Percentiles rank a stretch among this genome's conserved stretches.
phyloP scores from a whole-genome alignment of 2,113 vertebrate species.

The Phasianus colchicus region DNA sequence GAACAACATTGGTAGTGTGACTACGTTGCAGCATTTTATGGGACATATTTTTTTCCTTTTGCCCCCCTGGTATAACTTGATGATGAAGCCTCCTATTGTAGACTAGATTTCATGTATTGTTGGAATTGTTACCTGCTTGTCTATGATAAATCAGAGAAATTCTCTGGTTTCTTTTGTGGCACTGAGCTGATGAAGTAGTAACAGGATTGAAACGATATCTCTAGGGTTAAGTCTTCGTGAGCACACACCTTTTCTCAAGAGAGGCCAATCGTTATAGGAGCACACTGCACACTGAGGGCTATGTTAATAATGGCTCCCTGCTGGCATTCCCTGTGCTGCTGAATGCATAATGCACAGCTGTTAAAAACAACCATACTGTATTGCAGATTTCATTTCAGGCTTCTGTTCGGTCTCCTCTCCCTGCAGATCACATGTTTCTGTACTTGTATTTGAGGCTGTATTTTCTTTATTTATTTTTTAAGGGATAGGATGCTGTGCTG shows the following conservation, averaged over 20 bases:
- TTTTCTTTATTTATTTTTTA: neutral
- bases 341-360: slow-evolving; percentile 70
- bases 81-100: slow-evolving; percentile 1
- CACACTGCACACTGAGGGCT: slow-evolving; percentile 46
- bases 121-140: neutral
- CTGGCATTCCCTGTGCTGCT: slow-evolving; percentile 52
- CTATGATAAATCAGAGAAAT: neutral
- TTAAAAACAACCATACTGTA: slow-evolving; percentile 59
- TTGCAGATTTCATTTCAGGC: slow-evolving; percentile 24
- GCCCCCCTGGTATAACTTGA: neutral
- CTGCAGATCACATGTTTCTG: neutral
- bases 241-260: slow-evolving; percentile 34
- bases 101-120: slow-evolving; percentile 12
- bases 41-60: neutral
- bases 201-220: slow-evolving; percentile 45
- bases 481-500: neutral
- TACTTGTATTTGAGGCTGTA: neutral
- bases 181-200: slow-evolving; percentile 26
- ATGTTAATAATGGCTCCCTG: slow-evolving; percentile 61
- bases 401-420: neutral
- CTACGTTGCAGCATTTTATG: neutral
- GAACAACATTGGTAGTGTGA: neutral
- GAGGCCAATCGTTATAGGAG: slow-evolving; percentile 58
- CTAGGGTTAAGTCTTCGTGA: slow-evolving; percentile 56
- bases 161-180: neutral